Base-by-base conservation (phyloP, 2,797 vertebrate species). In the Fistularia commersonii region DNA sequence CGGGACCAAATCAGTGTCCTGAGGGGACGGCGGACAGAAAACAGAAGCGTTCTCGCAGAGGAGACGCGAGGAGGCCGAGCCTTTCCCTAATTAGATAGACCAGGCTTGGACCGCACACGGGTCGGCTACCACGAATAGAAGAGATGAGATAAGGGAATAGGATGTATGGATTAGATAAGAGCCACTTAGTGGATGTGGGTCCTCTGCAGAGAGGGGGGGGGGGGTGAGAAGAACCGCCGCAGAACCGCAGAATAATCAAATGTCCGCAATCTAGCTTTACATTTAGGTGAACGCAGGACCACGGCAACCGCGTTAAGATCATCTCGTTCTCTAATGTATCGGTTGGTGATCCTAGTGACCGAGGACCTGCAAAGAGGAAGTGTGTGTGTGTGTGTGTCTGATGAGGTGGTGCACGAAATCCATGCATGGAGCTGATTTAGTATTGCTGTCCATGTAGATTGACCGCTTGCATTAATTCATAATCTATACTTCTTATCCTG, bases 101-200 rank as follows among this genome's bases (percentile, higher is more conserved):
- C 48, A 43, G 51, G 66, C 68, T 71, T 82, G 61, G 67, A 61
- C 77, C 61, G 74, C 68, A 74, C 72, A 75, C 67, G 68, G 69
- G 63, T 32, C 14, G 9, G 45, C 61, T 68, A 52, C 68, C 70
- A 52, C 62, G 74, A 81, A 74, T 60, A 81, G 67, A 66, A 55
- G 51, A 55, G 74, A 74, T 54, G 46, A 69, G 81, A 80, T 77
- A 77, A 81, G 61, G 68, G 44, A 79, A 64, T 69, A 73, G 74
- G 75, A 81, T 74, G 79, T 72, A 79, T 84, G 74, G 84, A 88
- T 86, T 81, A 86, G 79, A 82, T 74, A 76, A 85, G 75, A 75
- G 66, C 75, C 79, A 79, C 76, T 84, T 78, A 77, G 72, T 23
- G 60, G 66, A 43, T 59, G 73, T 46, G 38, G 51, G 55, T 15